A percentile compares a stretch with the other conserved stretches of the same genome.
Evolutionary conservation across 1,140 invertebrate genomes (phyloP).

Genomic region (Sinonovacula constricta): DNA sequence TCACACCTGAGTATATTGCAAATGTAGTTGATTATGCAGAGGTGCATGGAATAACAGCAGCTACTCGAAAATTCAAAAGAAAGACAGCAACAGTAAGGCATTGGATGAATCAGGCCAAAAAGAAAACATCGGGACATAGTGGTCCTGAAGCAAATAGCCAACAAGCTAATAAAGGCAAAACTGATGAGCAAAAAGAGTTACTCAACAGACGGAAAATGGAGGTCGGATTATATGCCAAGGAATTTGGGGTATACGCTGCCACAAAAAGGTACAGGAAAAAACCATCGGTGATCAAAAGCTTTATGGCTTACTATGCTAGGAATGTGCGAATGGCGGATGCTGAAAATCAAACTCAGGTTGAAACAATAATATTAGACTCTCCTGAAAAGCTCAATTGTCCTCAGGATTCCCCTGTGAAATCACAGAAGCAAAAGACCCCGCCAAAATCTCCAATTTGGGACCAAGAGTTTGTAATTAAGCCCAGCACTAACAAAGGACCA

Average conservation of each 20-base stretch:
- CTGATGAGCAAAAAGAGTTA: conserved; percentile 43
- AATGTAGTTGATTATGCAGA: conserved; percentile 41
- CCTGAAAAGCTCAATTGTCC: not conserved
- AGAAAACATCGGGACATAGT: no score
- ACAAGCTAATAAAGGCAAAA: no score
- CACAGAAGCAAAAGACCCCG: conserved; percentile 1
- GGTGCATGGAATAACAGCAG: conserved; percentile 47
- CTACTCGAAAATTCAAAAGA: conserved; percentile 34
- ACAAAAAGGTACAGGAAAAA: conserved; percentile 39
- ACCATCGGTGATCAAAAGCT: conserved; percentile 32
- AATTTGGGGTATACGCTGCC: conserved; percentile 36
- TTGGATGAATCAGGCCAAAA: conserved; percentile 30
- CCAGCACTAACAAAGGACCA: conserved; percentile 28
- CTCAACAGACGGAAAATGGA: not conserved
- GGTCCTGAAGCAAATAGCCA: no score
- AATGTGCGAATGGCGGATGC: not conserved
- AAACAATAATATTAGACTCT: not conserved
- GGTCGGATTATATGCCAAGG: conserved; percentile 37
- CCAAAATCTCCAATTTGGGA: conserved; percentile 43
- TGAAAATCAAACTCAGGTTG: not conserved
- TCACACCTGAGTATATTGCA: conserved; percentile 39
- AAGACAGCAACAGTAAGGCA: conserved; percentile 32
- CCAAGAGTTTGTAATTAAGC: conserved; percentile 44
- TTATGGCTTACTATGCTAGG: conserved; percentile 39
- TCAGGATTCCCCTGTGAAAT: conserved; percentile 5